A percentile compares a stretch with the other conserved stretches of the same genome.
Conservation (phyloP, 37 sponge, comb jelly and placozoan genomes). For the Aphrocallistes beatrix region DNA sequence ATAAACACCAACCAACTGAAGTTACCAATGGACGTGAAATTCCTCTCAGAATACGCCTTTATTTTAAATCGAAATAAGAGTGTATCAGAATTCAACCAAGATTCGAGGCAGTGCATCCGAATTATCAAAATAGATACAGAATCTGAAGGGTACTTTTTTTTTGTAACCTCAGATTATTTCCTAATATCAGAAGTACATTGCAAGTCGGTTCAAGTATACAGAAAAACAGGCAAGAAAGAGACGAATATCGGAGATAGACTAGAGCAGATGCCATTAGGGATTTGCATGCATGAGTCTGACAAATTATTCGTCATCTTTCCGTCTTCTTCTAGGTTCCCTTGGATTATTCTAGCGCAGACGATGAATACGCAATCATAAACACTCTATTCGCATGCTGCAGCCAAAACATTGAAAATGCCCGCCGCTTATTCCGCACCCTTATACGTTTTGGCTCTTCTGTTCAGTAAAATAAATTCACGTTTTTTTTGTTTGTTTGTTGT, state of each 20-base stretch:
- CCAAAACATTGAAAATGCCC: too few relatives aligned
- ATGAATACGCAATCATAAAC: too few relatives aligned
- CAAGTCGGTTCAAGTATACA: not conserved
- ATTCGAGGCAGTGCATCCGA: not conserved
- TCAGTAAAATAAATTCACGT: too few relatives aligned
- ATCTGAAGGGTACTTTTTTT: not conserved
- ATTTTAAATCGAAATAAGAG: not conserved
- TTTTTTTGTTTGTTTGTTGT: too few relatives aligned
- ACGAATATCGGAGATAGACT: not conserved
- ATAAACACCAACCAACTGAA: not conserved
- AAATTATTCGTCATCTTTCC: too few relatives aligned
- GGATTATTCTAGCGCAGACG: too few relatives aligned
- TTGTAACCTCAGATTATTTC: not conserved
- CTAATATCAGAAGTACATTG: not conserved
- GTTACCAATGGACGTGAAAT: not conserved
- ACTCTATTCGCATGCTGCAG: too few relatives aligned
- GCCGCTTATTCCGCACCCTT: too few relatives aligned
- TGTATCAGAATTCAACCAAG: not conserved
- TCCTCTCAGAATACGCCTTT: not conserved
- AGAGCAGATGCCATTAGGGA: too few relatives aligned
- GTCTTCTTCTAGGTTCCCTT: too few relatives aligned
- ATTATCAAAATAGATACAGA: not conserved
- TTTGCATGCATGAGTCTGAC: too few relatives aligned
- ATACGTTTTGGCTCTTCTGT: too few relatives aligned
- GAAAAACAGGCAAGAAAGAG: not conserved